Evolutionary conservation across 1,140 invertebrate genomes (phyloP).

Genomic region (Diorhabda carinulata): DNA sequence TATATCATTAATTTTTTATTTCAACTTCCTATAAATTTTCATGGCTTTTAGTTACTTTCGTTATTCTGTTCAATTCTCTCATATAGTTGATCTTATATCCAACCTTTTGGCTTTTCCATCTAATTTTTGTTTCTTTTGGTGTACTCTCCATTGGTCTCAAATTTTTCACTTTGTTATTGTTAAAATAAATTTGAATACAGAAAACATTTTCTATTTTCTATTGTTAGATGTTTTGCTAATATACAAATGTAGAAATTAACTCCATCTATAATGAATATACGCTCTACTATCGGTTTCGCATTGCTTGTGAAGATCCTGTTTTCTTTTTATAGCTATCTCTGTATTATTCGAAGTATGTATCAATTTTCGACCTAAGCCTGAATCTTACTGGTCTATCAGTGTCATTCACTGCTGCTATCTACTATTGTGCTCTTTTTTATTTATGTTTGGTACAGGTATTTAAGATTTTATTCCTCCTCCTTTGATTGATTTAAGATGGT

Average conservation of each 20-base stretch:
- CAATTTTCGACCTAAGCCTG: slow-evolving; percentile 66
- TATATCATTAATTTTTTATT: too few relatives aligned
- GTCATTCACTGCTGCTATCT: slow-evolving; percentile 68
- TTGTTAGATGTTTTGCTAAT: too few relatives aligned
- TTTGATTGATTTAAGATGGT: slow-evolving; percentile 67
- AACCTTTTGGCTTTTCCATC: too few relatives aligned
- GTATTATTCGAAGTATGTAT: slow-evolving; percentile 67
- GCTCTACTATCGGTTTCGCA: slow-evolving; percentile 82
- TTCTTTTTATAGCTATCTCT: slow-evolving; percentile 75
- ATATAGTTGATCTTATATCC: too few relatives aligned
- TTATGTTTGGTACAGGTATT: slow-evolving; percentile 75
- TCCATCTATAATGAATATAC: slow-evolving; percentile 87
- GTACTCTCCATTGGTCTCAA: too few relatives aligned
- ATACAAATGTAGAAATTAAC: slow-evolving; percentile 46
- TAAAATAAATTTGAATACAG: too few relatives aligned
- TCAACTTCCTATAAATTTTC: too few relatives aligned
- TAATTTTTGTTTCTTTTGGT: too few relatives aligned
- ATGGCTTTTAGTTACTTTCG: too few relatives aligned
- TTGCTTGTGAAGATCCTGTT: slow-evolving; percentile 80
- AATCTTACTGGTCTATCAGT: slow-evolving; percentile 58
- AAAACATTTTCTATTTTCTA: too few relatives aligned
- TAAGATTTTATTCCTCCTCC: slow-evolving; percentile 81
- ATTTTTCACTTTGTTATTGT: too few relatives aligned
- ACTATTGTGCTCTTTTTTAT: slow-evolving; percentile 66
- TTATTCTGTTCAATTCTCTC: too few relatives aligned